These are phyloP conservation scores for Druon quercuslanigerum DNA, from an alignment of 1,140 invertebrate genomes.

Conservation along the genomic window DNA sequence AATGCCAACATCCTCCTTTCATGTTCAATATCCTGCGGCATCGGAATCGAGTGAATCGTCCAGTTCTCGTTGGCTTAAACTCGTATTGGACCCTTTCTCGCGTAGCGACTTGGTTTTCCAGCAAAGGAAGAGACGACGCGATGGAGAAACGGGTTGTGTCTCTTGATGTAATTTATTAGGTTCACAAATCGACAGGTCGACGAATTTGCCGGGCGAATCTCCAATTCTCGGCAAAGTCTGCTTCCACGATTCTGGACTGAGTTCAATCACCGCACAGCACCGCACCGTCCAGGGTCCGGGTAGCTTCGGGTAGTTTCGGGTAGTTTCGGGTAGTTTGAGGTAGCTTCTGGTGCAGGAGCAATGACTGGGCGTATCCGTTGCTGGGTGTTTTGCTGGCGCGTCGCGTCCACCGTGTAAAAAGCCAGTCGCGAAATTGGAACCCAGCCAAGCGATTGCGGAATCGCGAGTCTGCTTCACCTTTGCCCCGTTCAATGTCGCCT, in stretches of 20 bases:
- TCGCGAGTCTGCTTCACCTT: constrained; percentile 49
- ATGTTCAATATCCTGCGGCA: constrained; percentile 1
- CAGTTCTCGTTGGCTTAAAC: background rate
- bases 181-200: constrained; percentile 51
- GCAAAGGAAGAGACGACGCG: background rate
- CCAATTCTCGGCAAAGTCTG: constrained; percentile 30
- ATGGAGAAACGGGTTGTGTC: background rate
- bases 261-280: background rate
- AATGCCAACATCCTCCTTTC: constrained; percentile 1
- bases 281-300: background rate
- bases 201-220: constrained; percentile 39
- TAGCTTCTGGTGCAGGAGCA: constrained; percentile 37
- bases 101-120: background rate
- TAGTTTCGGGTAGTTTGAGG: background rate
- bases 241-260: background rate
- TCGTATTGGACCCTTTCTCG: background rate
- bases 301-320: constrained; percentile 36
- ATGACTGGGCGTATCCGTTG: constrained; percentile 55
- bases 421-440: constrained; percentile 61
- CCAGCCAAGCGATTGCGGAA: constrained; percentile 67
- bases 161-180: constrained; percentile 49
- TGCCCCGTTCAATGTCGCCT: constrained; percentile 18
- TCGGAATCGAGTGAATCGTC: background rate
- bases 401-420: constrained; percentile 64
- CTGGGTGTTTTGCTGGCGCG: constrained; percentile 64